Evolutionary conservation across 1,140 invertebrate species (phyloP).

Genomic region (Gonatopus flavifemur): DNA sequence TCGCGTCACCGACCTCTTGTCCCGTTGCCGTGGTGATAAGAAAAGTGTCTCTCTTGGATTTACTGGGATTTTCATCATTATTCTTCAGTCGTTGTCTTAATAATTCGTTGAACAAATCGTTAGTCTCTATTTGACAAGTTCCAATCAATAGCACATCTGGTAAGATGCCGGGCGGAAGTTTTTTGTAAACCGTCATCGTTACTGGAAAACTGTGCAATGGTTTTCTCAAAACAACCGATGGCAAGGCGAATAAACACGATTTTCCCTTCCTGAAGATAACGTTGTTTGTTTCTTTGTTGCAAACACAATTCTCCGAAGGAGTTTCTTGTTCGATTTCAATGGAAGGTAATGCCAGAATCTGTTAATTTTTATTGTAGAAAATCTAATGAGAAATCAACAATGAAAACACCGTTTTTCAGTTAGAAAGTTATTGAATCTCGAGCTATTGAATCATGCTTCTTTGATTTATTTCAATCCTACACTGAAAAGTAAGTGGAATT

Average conservation of each 20-base stretch:
- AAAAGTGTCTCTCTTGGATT: conserved; percentile 63
- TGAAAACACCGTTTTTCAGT: no score
- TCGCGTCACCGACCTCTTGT: conserved; percentile 56
- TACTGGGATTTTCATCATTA: conserved; percentile 24
- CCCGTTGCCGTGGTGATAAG: conserved; percentile 51
- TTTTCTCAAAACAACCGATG: conserved; percentile 28
- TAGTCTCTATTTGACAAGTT: conserved; percentile 37
- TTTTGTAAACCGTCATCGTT: conserved; percentile 47
- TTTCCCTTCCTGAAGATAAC: conserved; percentile 53
- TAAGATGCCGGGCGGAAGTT: conserved; percentile 44
- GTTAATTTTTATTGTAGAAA: no score
- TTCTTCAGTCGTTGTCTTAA: conserved; percentile 29
- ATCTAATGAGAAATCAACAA: no score
- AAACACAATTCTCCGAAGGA: conserved; percentile 29
- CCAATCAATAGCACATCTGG: conserved; percentile 49
- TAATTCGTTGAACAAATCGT: conserved; percentile 40
- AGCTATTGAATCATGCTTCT: no score
- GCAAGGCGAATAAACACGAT: conserved; percentile 54
- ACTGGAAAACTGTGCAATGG: conserved; percentile 45
- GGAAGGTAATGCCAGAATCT: conserved; percentile 46
- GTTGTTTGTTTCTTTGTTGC: conserved; percentile 15
- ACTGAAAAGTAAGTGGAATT: no score
- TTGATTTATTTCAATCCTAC: no score
- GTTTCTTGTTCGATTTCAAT: conserved; percentile 50
- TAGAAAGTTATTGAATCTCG: no score